Evolutionary conservation across 1,140 invertebrate genomes (phyloP).

Genomic region (Drosophila prosaltans): DNA sequence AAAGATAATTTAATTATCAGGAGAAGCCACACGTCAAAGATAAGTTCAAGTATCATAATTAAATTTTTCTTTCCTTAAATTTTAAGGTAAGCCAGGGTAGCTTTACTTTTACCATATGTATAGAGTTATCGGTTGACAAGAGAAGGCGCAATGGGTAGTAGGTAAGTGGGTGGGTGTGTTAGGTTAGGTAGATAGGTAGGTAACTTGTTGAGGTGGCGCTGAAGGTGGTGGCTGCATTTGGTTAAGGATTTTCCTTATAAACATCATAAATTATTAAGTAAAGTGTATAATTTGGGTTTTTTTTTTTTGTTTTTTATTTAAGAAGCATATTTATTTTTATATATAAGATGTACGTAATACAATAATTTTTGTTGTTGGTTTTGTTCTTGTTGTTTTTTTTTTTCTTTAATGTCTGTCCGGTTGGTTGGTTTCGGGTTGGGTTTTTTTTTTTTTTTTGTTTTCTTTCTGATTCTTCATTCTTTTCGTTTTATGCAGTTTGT

Average conservation of each 20-base stretch:
- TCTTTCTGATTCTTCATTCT: slow-evolving; percentile 40
- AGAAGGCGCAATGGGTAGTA: slow-evolving; percentile 50
- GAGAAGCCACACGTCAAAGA: slow-evolving; percentile 53
- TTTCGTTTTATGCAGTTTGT: slow-evolving; percentile 48
- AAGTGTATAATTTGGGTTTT: slow-evolving; percentile 47
- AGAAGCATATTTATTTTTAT: slow-evolving; percentile 80
- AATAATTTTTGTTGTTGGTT: slow-evolving; percentile 77
- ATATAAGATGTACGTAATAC: slow-evolving; percentile 82
- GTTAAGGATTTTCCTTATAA: slow-evolving; percentile 44
- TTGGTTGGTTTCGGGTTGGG: slow-evolving; percentile 54
- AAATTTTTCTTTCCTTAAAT: slow-evolving; percentile 60
- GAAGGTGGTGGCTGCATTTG: slow-evolving; percentile 16
- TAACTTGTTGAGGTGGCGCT: slow-evolving; percentile 36
- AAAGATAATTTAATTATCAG: slow-evolving; percentile 68
- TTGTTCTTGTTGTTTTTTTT: slow-evolving; percentile 42
- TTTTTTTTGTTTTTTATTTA: slow-evolving; percentile 71
- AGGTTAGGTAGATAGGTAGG: not conserved
- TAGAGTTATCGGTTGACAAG: slow-evolving; percentile 13
- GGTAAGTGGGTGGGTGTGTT: slow-evolving; percentile 41
- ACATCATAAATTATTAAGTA: slow-evolving; percentile 63
- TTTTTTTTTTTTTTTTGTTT: slow-evolving; percentile 33
- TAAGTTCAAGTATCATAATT: slow-evolving; percentile 76
- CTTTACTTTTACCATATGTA: slow-evolving; percentile 13
- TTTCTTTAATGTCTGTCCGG: slow-evolving; percentile 60
- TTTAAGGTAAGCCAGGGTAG: slow-evolving; percentile 11